Conservation (phyloP, 2,888 invertebrate genomes). For the Hypsopygia costalis region DNA sequence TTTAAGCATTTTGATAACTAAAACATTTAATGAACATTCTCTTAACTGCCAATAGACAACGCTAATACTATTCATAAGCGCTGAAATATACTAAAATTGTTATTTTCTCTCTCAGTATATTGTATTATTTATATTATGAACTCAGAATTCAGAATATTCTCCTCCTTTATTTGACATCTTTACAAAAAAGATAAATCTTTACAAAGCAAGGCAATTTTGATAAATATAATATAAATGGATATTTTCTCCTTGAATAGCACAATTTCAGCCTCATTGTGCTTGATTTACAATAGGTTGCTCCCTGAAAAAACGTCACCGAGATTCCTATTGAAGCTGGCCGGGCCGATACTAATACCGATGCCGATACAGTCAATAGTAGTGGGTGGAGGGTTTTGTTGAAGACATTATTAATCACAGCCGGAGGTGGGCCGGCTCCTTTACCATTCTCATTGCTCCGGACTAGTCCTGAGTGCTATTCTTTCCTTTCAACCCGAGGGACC, state of each 20-base stretch:
- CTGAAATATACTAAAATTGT: too few species aligned
- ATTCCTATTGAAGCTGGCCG: conserved; percentile 17
- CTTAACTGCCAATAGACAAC: too few species aligned
- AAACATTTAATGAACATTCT: too few species aligned
- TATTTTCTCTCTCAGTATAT: too few species aligned
- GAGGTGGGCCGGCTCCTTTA: conserved; percentile 14
- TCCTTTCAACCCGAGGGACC: conserved; percentile 6
- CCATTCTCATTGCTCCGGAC: conserved; percentile 12
- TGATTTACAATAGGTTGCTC: conserved; percentile 20
- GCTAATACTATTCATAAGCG: too few species aligned
- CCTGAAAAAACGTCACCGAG: conserved; percentile 18
- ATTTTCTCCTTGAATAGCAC: conserved; percentile 20
- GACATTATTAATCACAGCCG: conserved; percentile 23
- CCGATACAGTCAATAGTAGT: conserved; percentile 22
- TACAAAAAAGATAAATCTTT: conserved; percentile 27
- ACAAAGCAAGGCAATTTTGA: conserved; percentile 36
- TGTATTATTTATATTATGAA: too few species aligned
- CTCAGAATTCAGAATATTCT: neutral
- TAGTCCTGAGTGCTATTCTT: conserved; percentile 13
- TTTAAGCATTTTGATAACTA: too few species aligned
- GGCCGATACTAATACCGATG: conserved; percentile 20
- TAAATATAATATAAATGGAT: conserved; percentile 21
- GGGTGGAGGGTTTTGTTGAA: conserved; percentile 17
- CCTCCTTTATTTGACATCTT: too few species aligned
- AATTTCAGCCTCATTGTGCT: conserved; percentile 21